Percentiles rank a stretch among this genome's conserved stretches.
phyloP scores from a whole-genome alignment of 2,888 invertebrate genomes.

The Torymus aiolomorphi region DNA sequence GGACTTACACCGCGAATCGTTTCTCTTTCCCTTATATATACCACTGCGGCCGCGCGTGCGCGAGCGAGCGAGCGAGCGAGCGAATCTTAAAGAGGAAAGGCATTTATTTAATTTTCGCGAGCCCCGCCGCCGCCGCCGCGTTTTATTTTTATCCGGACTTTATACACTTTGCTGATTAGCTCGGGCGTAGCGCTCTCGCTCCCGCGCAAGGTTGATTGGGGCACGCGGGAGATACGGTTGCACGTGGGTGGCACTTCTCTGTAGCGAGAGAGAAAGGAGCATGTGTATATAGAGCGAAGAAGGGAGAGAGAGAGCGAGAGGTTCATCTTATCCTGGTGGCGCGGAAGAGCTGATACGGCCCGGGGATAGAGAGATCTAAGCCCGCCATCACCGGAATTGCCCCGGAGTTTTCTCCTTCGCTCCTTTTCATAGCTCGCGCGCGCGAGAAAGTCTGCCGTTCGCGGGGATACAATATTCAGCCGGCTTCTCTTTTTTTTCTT shows the following conservation, averaged over 20 bases:
- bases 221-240: not conserved
- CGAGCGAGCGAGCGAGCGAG: not conserved
- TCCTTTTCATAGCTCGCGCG: constrained; percentile 52
- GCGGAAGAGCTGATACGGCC: constrained; percentile 57
- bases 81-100: constrained; percentile 40
- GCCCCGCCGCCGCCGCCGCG: constrained; percentile 59
- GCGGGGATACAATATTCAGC: constrained; percentile 20
- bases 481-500: constrained; percentile 6
- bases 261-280: constrained; percentile 4
- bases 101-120: constrained; percentile 70
- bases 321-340: constrained; percentile 65
- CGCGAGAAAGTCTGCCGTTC: not conserved
- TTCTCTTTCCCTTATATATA: constrained; percentile 52
- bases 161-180: constrained; percentile 65
- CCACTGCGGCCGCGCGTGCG: too few species aligned
- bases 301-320: constrained; percentile 24
- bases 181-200: constrained; percentile 21
- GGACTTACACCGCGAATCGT: not conserved
- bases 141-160: constrained; percentile 69
- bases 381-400: constrained; percentile 73
- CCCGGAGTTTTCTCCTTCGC: constrained; percentile 65
- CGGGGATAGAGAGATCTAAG: constrained; percentile 68
- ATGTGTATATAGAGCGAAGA: constrained; percentile 45
- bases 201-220: constrained; percentile 9
- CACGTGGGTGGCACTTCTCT: constrained; percentile 14